Base-by-base conservation (phyloP, 1,140 invertebrate species). In the Scaptomyza montana region DNA sequence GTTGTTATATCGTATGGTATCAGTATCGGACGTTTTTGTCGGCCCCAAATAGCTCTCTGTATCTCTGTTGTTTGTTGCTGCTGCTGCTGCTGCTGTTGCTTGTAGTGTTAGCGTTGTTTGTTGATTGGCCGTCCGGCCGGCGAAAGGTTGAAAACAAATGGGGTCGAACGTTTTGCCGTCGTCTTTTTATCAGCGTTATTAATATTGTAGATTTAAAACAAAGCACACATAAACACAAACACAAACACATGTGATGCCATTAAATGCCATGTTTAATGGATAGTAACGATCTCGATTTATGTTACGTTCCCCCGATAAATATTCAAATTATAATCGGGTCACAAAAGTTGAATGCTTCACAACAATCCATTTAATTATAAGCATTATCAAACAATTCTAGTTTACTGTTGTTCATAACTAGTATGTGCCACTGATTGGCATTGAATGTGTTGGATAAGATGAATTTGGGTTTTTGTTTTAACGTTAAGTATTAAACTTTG, bases 131-230 rank as follows among this genome's bases (percentile, higher is more conserved):
- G 50, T 70, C 78, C 77, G 70, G 61, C 60, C 74, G 50, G 78
- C 82, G 55, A 79, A 86, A 78, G 68, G 75, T 67, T 67, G 33
- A 7, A 89, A 89, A 78, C 85, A 89, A 87, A 79, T 89, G 84
- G 66, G 64, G 59, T 63, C 72, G 72, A 68, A 73, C 72, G 64
- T 66, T 84, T 70, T 70, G 78, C 75, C 73, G 64, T 73, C 66
- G 62, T 59, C 8, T 33, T 78, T 84, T 89, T 87, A 87, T 89
- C 84, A 77, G 62, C 67, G 67, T 87, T 82, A 79, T 89, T 79
- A 87, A 77, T 87, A 84, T 79, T 89, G 82, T 73, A 66, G 75
- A 86, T 78, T 68, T 72, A 55, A 64, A 66, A 77, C 66, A 76
- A 77, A 86, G 71, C 33, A 57, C 53, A 63, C 6, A 36, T 6